A percentile compares a stretch with the other conserved stretches of the same genome.
Conservation (phyloP, 1,140 invertebrate species). For the Zophobas atratus region DNA sequence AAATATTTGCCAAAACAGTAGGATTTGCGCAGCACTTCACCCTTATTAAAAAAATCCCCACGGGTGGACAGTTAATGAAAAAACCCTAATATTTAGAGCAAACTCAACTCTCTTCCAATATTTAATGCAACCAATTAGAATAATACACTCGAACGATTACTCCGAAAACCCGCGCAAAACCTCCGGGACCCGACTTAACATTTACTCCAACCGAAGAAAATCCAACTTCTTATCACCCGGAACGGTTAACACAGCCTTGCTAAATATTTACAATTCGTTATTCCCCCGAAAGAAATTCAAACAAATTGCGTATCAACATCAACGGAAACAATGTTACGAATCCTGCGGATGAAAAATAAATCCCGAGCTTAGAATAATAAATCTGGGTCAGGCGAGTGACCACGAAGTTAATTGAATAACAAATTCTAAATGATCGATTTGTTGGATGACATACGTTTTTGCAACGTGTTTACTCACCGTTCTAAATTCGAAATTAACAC, state of each 20-base stretch:
- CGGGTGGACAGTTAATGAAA: no score
- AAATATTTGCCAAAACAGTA: no score
- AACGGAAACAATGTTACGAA: neutral
- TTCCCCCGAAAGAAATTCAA: conserved; percentile 23
- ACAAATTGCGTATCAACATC: conserved; percentile 12
- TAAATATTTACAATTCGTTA: conserved; percentile 39
- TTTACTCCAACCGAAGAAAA: neutral
- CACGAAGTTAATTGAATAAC: conserved; percentile 16
- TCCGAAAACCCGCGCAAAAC: no score
- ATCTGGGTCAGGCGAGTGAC: neutral
- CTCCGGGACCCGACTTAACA: no score
- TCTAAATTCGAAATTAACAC: conserved; percentile 15
- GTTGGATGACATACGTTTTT: conserved; percentile 11
- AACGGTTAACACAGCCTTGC: conserved; percentile 12
- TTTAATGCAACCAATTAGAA: no score
- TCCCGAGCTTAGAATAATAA: neutral
- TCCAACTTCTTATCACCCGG: conserved; percentile 18
- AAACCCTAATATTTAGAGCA: no score
- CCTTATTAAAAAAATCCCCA: no score
- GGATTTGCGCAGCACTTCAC: no score
- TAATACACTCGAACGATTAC: no score
- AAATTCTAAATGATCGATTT: conserved; percentile 11
- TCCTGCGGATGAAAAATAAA: conserved; percentile 14
- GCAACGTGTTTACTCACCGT: conserved; percentile 18
- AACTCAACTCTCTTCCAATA: no score